Evolutionary conservation across 1,140 invertebrate species (phyloP).

Genomic region (Agraylea sexmaculata): DNA sequence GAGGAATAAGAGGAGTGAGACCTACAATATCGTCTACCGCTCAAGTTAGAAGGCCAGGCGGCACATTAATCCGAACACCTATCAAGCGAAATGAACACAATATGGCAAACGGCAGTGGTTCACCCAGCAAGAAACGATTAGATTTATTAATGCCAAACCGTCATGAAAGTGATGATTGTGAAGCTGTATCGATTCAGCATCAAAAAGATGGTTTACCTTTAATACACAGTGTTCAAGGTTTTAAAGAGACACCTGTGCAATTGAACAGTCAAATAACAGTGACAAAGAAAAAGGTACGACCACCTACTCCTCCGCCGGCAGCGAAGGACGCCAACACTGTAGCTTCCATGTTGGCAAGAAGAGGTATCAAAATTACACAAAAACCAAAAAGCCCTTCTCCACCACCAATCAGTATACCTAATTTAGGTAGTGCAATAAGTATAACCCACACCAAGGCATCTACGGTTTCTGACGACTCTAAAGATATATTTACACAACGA

Average conservation of each 20-base stretch:
- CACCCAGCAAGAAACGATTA: constrained; percentile 28
- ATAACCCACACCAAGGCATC: constrained; percentile 39
- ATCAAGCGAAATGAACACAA: constrained; percentile 28
- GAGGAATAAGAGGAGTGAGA: constrained; percentile 27
- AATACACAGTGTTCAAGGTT: constrained; percentile 59
- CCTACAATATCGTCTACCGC: constrained; percentile 32
- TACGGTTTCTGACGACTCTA: constrained; percentile 23
- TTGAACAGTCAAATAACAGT: constrained; percentile 44
- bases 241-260: constrained; percentile 29
- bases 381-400: constrained; percentile 37
- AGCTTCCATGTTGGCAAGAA: constrained; percentile 58
- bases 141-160: constrained; percentile 37
- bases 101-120: constrained; percentile 16
- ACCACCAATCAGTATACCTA: constrained; percentile 39
- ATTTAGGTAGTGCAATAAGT: constrained; percentile 59
- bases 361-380: constrained; percentile 63
- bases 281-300: constrained; percentile 40
- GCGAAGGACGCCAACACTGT: constrained; percentile 58
- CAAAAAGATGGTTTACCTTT: constrained; percentile 57
- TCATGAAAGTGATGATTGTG: constrained; percentile 39
- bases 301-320: constrained; percentile 31
- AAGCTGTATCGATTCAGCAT: constrained; percentile 55
- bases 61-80: constrained; percentile 27
- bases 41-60: constrained; percentile 25
- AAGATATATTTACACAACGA: constrained; percentile 23